These are phyloP conservation scores for Agrypnus murinus DNA, from an alignment of 2,888 invertebrate genomes.

Conservation along the genomic window DNA sequence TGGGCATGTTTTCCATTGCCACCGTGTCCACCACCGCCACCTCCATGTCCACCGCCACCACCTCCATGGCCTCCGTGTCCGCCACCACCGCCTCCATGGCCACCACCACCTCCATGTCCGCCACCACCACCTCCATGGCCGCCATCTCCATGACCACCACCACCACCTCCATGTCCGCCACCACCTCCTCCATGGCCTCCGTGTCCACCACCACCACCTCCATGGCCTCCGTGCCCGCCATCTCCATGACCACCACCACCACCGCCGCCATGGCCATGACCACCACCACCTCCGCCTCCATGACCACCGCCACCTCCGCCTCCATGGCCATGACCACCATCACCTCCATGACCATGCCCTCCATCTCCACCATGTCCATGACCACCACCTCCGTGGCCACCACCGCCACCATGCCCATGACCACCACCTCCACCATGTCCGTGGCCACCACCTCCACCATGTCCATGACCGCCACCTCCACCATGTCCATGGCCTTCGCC, in stretches of 20 bases:
- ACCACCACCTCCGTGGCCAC: constrained; percentile 57
- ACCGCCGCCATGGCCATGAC: constrained; percentile 37
- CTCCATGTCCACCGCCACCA: constrained; percentile 23
- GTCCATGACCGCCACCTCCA: constrained; percentile 27
- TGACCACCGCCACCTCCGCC: constrained; percentile 39
- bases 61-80: constrained; percentile 12
- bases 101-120: constrained; percentile 42
- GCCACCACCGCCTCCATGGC: constrained; percentile 34
- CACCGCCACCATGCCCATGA: constrained; percentile 49
- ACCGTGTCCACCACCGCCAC: constrained; percentile 21
- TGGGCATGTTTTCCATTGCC: constrained; percentile 41
- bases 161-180: constrained; percentile 34
- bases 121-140: constrained; percentile 43
- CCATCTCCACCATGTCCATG: constrained; percentile 66
- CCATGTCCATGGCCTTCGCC: constrained; percentile 36
- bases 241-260: constrained; percentile 35
- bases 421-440: constrained; percentile 44
- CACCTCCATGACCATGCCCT: constrained; percentile 25
- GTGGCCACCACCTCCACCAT: constrained; percentile 28
- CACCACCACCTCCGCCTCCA: constrained; percentile 29
- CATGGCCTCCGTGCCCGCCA: constrained; percentile 36
- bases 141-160: constrained; percentile 37
- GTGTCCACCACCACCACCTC: constrained; percentile 37
- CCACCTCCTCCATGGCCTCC: constrained; percentile 40
- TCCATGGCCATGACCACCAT: constrained; percentile 32